Base-by-base conservation (phyloP, 2,888 invertebrate genomes). In the Erynnis tages region DNA sequence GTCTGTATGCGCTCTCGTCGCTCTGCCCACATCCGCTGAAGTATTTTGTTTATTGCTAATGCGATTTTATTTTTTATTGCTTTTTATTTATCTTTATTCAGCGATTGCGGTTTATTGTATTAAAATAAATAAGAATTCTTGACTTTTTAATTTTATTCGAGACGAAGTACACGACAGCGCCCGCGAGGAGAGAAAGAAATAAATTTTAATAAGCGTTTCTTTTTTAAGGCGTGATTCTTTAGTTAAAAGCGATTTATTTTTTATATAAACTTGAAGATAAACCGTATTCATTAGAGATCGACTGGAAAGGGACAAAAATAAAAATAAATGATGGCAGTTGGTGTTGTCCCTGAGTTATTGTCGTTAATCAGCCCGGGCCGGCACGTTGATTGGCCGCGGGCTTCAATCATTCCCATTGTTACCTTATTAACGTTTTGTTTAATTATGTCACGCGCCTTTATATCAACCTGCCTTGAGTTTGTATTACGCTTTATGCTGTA, bases 1-100 rank as follows among this genome's bases (percentile, higher is more conserved):
- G 71, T 65, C 79, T 54, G 60, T 73, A 79, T 82, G 77, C 84
- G 67, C 69, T 10, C 27, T 27, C 73, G 71, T 62, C 75, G 80
- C 78, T 79, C 88, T 84, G 82, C 83, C 86, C 86, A 89, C 88
- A 89, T 89, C 87, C 88, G 87, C 82, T 88, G 87, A 87, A 89
- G 89, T 88, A 88, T 89, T 89, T 89, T 89, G 89, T 89, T 89
- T 89, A 89, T 89, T 87, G 88, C 89, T 89, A 89, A 89, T 89
- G 89, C 87, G 83, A 87, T 83, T 89, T 89, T 87, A 88, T 89
- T 89, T 88, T 88, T 89, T 88, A 89, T 88, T 87, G 79, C 84
- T 78, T 88, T 89, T 88, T 88, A 88, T 89, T 89, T 89, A 89
- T 89, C 88, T 88, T 88, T 88, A 89, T 89, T 89, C 88, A 87